phyloP scores from a whole-genome alignment of 2,888 invertebrate species.

The Eilema griseolum region DNA sequence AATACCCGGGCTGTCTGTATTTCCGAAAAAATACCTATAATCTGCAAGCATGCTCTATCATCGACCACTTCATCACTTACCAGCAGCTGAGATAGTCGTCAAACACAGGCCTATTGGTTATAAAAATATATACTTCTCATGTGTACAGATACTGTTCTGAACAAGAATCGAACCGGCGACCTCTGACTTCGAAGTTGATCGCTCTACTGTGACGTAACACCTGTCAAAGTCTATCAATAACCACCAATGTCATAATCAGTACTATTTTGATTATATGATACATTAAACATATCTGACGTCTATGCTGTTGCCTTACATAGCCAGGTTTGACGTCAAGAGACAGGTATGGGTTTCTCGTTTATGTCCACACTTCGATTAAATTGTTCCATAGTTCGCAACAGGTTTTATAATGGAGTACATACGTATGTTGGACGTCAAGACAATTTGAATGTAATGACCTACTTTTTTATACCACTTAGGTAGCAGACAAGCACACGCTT shows the following conservation, averaged over 20 bases:
- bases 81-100: too few relatives aligned
- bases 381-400: background rate
- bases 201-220: background rate
- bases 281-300: conserved; percentile 8
- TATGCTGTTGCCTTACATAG: conserved; percentile 30
- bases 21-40: too few relatives aligned
- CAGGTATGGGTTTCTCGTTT: conserved; percentile 35
- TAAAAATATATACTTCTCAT: too few relatives aligned
- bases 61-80: too few relatives aligned
- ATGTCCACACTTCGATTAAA: background rate
- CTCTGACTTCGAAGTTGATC: too few relatives aligned
- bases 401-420: background rate
- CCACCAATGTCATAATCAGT: background rate
- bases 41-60: too few relatives aligned
- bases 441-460: background rate
- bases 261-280: background rate
- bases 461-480: too few relatives aligned
- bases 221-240: background rate
- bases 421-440: background rate
- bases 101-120: too few relatives aligned
- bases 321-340: conserved; percentile 33
- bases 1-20: too few relatives aligned
- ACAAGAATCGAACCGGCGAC: too few relatives aligned
- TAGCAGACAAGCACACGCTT: too few relatives aligned
- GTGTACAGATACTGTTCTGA: too few relatives aligned